Evolutionary conservation across 2,888 invertebrate species (phyloP), one percentile per base, ranked within the genome.

Genomic region (Chironomus tentans): DNA sequence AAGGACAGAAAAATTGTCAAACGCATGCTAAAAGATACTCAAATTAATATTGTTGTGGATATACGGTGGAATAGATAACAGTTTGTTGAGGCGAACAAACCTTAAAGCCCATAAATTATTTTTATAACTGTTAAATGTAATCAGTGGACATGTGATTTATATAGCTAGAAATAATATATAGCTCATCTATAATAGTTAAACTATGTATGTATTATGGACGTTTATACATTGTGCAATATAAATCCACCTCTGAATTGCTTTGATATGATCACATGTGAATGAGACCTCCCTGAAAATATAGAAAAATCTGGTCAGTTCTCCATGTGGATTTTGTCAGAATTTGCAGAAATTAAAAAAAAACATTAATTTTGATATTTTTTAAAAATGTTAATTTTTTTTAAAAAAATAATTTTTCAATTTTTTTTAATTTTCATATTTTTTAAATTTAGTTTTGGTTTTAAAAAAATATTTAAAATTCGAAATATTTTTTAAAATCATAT

Each of bases 51-150:
- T 56, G 56, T 56, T 56, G 56, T 38, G 38, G 38, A 38, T 38
- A 38, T 38, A 38, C 38, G 38, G 38, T 38, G 2, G 21, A 21
- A 24, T 24, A 65, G 65, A 13, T 13, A 65, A 65, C 38, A 38
- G 38, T 38, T 38, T 38, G 38, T 28, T 3, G 56, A 15, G 5
- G 24, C 10, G 24, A 13, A 22, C 13, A 65, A 18, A 65, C 21
- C 13, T 65, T 21, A 21, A 18, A 56, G 65, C 13, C n/a, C 65
- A 65, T 65, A 65, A 65, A 65, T 65, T 24, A 65, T 65, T 65
- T 65, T 65, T 65, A 65, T 22, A 65, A 65, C 65, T 65, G 65
- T 65, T 65, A 65, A 65, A 65, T 22, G 24, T 65, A 65, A 65
- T 21, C 65, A 65, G 24, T 24, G 65, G 65, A 22, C 24, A 65